These are phyloP conservation scores for Noctua janthina DNA, from an alignment of 2,888 invertebrate species.

Conservation along the genomic window DNA sequence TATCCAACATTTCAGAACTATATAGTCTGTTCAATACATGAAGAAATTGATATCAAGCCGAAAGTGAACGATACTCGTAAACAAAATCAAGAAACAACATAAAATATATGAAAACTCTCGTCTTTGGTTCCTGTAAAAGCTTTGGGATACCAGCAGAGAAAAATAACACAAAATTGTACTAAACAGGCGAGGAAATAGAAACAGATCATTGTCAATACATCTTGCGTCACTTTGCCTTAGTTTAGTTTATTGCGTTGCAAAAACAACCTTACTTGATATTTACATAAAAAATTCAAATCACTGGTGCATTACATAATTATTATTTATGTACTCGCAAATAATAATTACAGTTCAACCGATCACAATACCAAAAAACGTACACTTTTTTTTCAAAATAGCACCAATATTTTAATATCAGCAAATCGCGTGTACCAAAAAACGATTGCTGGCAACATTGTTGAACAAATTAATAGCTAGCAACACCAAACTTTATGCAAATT, in stretches of 20 bases:
- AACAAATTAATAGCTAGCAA: constrained; percentile 80
- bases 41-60: constrained; percentile 69
- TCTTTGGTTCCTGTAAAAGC: constrained; percentile 84
- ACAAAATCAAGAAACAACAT: constrained; percentile 70
- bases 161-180: constrained; percentile 81
- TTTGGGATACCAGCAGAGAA: constrained; percentile 76
- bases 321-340: constrained; percentile 66
- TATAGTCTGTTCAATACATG: constrained; percentile 69
- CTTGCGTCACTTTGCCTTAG: constrained; percentile 66
- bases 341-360: constrained; percentile 69
- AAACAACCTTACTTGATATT: constrained; percentile 72
- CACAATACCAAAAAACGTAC: constrained; percentile 77
- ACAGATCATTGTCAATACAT: constrained; percentile 60
- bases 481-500: constrained; percentile 78
- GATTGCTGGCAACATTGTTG: constrained; percentile 77
- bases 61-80: constrained; percentile 76
- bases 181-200: constrained; percentile 75
- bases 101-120: constrained; percentile 74
- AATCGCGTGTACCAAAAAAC: constrained; percentile 75
- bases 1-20: constrained; percentile 68
- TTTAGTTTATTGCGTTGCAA: constrained; percentile 74
- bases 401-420: constrained; percentile 88
- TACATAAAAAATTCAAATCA: constrained; percentile 80
- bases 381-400: constrained; percentile 85
- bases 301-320: constrained; percentile 78